Evolutionary conservation across 2,888 invertebrate species (phyloP).

Genomic region (Cataglyphis cursor): DNA sequence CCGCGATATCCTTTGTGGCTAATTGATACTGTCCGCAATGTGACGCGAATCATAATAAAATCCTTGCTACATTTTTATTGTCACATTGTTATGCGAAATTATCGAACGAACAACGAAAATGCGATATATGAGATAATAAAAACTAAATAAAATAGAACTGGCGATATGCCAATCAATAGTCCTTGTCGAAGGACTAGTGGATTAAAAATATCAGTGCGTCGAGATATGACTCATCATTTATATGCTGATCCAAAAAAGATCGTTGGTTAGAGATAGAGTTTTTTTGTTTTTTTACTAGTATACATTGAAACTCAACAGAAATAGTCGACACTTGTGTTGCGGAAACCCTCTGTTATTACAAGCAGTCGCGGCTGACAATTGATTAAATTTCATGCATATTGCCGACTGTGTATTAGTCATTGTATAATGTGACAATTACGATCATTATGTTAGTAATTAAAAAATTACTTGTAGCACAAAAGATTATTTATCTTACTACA

Average conservation of each 20-base stretch:
- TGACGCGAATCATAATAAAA: not conserved
- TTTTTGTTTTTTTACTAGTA: not conserved
- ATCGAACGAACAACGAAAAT: not conserved
- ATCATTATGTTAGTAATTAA: constrained; percentile 28
- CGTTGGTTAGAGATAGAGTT: not conserved
- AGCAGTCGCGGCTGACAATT: not conserved
- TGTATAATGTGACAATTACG: not conserved
- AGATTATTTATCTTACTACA: not conserved
- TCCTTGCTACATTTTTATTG: constrained; percentile 11
- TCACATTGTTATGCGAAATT: not conserved
- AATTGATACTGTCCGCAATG: not conserved
- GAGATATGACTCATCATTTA: constrained; percentile 12
- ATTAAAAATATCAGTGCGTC: constrained; percentile 36
- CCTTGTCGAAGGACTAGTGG: constrained; percentile 17
- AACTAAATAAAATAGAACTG: not conserved
- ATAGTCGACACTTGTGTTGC: not conserved
- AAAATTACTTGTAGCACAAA: not conserved
- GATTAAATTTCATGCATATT: constrained; percentile 9
- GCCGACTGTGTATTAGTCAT: not conserved
- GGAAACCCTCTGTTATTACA: not conserved
- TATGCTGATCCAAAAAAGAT: not conserved
- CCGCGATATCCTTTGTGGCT: constrained; percentile 15
- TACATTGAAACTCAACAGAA: not conserved
- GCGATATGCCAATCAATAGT: constrained; percentile 25
- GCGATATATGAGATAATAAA: not conserved